phyloP scores from a whole-genome alignment of 2,113 vertebrate species.

The Arvicanthis niloticus region DNA sequence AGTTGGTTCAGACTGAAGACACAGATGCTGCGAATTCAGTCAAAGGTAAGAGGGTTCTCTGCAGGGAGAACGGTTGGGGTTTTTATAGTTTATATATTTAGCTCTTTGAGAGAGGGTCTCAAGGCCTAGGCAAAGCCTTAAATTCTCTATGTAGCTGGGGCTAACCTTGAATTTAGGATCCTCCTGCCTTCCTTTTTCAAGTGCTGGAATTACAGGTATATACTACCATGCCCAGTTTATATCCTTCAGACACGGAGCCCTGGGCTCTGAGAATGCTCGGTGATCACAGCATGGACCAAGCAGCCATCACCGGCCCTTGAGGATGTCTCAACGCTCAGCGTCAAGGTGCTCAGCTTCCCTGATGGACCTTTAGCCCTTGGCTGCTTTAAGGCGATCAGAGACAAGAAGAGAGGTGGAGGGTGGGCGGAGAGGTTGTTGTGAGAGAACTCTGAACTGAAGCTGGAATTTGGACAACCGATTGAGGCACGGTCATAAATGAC shows the following conservation, averaged over 20 bases:
- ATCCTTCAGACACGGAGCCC: background rate
- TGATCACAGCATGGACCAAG: background rate
- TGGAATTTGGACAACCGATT: constrained; percentile 58
- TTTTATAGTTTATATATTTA: background rate
- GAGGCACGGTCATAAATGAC: background rate
- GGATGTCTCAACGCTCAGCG: accelerated
- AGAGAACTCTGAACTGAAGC: constrained; percentile 48
- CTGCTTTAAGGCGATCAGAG: background rate
- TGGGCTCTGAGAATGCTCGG: background rate
- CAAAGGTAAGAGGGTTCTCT: background rate
- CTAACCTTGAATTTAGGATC: background rate
- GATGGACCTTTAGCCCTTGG: accelerated
- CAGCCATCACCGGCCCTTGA: background rate
- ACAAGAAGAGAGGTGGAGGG: background rate
- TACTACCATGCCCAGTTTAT: background rate
- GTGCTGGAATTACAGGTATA: background rate
- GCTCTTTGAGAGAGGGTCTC: background rate
- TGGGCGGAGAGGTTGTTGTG: accelerated
- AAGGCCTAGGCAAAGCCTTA: background rate
- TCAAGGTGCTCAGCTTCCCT: accelerated
- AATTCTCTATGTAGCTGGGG: background rate
- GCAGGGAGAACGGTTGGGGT: background rate
- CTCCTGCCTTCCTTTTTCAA: background rate
- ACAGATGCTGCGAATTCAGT: background rate
- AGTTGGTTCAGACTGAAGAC: background rate